phyloP scores from a whole-genome alignment of 2,113 vertebrate genomes.

The Dromiciops gliroides region DNA sequence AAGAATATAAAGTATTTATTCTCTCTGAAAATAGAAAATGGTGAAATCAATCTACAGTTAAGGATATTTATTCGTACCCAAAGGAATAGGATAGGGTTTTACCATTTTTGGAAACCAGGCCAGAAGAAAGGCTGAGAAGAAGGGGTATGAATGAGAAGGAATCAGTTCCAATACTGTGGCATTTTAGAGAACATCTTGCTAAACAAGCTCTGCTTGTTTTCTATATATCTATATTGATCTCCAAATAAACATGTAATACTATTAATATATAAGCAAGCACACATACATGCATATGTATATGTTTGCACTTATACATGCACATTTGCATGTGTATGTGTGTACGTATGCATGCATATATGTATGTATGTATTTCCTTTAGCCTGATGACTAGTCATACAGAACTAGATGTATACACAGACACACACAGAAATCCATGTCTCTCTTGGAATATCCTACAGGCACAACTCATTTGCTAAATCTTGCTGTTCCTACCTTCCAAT shows the following conservation, averaged over 20 bases:
- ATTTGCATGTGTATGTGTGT: not conserved
- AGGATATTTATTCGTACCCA: conserved; percentile 63
- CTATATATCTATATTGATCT: not conserved
- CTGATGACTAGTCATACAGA: not conserved
- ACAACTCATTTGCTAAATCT: not conserved
- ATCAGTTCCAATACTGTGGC: conserved; percentile 32
- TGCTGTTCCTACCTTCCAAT: not conserved
- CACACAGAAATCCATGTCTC: not conserved
- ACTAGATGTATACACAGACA: not conserved
- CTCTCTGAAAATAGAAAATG: conserved; percentile 56
- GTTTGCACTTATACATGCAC: conserved; percentile 10
- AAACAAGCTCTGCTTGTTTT: not conserved
- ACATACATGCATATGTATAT: too few species aligned
- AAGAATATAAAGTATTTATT: conserved; percentile 49
- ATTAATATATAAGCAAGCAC: conserved; percentile 30
- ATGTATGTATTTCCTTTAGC: too few species aligned
- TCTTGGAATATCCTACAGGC: not conserved
- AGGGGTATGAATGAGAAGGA: not conserved
- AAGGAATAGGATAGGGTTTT: conserved; percentile 40
- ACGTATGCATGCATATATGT: too few species aligned
- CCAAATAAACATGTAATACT: not conserved
- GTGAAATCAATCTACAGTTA: conserved; percentile 27
- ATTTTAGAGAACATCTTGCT: conserved; percentile 62
- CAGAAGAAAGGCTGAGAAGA: not conserved
- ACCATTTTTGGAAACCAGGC: conserved; percentile 54